phyloP scores from a whole-genome alignment of 2,797 vertebrate species.

The Pangasius larnaudii region DNA sequence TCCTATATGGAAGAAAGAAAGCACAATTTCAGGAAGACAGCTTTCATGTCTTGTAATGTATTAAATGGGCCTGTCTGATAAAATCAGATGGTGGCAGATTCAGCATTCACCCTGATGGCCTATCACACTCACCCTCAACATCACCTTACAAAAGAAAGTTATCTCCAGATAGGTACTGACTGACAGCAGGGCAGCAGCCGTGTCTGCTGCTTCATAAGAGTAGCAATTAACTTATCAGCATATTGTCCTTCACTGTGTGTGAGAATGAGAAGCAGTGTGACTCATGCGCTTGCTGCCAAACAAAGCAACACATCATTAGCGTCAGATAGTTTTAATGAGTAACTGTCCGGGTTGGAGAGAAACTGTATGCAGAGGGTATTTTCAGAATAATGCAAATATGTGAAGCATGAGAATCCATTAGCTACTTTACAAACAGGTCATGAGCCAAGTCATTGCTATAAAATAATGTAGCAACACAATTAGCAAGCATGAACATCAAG shows the following conservation, averaged over 20 bases:
- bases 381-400: constrained; percentile 38
- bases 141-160: constrained; percentile 64
- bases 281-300: constrained; percentile 62
- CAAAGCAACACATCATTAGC: constrained; percentile 48
- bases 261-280: constrained; percentile 44
- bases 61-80: constrained; percentile 53
- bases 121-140: constrained; percentile 66
- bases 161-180: constrained; percentile 58
- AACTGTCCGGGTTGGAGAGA: constrained; percentile 33
- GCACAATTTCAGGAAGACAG: constrained; percentile 48
- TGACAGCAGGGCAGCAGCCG: constrained; percentile 63
- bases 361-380: constrained; percentile 16
- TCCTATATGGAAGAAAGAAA: constrained; percentile 53
- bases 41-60: constrained; percentile 45
- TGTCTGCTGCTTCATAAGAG: constrained; percentile 64
- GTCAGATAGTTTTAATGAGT: constrained; percentile 47
- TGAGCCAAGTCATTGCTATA: constrained; percentile 20
- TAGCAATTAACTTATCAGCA: constrained; percentile 72
- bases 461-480: not conserved
- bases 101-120: constrained; percentile 48
- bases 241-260: constrained; percentile 62
- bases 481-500: not conserved
- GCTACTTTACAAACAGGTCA: constrained; percentile 18
- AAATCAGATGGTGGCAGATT: constrained; percentile 47
- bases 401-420: constrained; percentile 29